Evolutionary conservation across 2,888 invertebrate species (phyloP), one percentile per base, ranked within the genome.

Genomic region (Hirtodrosophila confusa): DNA sequence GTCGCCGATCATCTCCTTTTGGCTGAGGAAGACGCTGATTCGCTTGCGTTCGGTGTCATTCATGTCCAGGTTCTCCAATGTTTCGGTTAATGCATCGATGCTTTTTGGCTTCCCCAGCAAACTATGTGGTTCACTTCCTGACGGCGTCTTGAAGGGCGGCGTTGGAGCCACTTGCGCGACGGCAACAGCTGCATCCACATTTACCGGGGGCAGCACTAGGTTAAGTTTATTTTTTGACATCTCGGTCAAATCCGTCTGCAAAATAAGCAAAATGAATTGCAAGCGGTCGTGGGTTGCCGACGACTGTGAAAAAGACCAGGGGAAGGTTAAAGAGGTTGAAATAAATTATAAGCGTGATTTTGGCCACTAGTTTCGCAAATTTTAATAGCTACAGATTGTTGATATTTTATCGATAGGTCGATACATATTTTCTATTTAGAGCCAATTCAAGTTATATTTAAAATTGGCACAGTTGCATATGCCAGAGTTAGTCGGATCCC

Each of bases 151-250:
- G 58, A 92, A 92, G 37, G 92, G 90, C 44, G 93, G 92, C 39
- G 93, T 90, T 36, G 93, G 92, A 51, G 90, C 89, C 76, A 93
- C 93, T 69, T 93, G 93, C 69, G 92, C 92, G 43, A 93, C 93
- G 60, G 92, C 92, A 62, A 93, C 93, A 72, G 93, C 92, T 63
- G 93, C 92, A 92, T 97, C 97, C 80, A 97, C 95, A 76, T 96
- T 95, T 91, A 97, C 96, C 89, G 97, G 96, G 88, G 97, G 97
- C 90, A 97, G 93, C 90, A 97, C 97, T 92, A 97, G 92, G 91
- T 97, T 97, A 88, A 97, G 93, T 93, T 97, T 97, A 92, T 97
- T 97, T 92, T 97, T 97, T 86, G 97, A 97, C 96, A 97, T 97
- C 43, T 74, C 69, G 49, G 23, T 27, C 69, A 50, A 53, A 50